These are phyloP conservation scores for Planococcus citri DNA, from an alignment of 1,140 invertebrate genomes.

Conservation along the genomic window DNA sequence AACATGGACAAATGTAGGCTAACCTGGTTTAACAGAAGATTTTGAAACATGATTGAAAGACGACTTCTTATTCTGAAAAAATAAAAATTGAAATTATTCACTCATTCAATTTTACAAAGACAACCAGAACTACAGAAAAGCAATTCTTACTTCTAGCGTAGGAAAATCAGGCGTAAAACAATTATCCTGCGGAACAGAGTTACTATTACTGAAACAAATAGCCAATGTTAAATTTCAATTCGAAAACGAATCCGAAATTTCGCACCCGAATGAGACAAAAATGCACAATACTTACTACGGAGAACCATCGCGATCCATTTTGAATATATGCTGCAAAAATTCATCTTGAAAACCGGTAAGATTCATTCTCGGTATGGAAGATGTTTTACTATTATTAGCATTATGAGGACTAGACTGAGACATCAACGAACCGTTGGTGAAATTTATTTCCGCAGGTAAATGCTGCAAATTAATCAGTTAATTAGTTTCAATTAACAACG, in stretches of 20 bases:
- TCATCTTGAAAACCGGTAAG: slow-evolving; percentile 17
- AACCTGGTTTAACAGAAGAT: neutral
- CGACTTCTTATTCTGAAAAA: neutral
- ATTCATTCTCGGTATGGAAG: slow-evolving; percentile 4
- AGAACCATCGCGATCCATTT: slow-evolving; percentile 20
- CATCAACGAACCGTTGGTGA: neutral
- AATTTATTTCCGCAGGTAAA: slow-evolving; percentile 7
- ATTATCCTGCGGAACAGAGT: neutral
- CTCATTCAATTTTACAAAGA: no score
- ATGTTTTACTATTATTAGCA: neutral
- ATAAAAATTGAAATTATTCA: neutral
- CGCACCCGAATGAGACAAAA: no score
- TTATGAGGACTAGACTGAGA: slow-evolving; percentile 7
- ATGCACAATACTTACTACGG: neutral
- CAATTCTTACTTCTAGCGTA: neutral
- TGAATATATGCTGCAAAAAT: slow-evolving; percentile 22
- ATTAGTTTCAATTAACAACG: no score
- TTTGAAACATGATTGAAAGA: neutral
- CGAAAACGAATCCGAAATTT: no score
- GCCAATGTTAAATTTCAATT: no score
- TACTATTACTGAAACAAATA: neutral
- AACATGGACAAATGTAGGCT: neutral
- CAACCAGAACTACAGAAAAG: no score
- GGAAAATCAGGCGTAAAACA: neutral
- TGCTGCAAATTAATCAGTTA: neutral